phyloP scores from a whole-genome alignment of 2,888 invertebrate species.

The Incurvaria masculella region DNA sequence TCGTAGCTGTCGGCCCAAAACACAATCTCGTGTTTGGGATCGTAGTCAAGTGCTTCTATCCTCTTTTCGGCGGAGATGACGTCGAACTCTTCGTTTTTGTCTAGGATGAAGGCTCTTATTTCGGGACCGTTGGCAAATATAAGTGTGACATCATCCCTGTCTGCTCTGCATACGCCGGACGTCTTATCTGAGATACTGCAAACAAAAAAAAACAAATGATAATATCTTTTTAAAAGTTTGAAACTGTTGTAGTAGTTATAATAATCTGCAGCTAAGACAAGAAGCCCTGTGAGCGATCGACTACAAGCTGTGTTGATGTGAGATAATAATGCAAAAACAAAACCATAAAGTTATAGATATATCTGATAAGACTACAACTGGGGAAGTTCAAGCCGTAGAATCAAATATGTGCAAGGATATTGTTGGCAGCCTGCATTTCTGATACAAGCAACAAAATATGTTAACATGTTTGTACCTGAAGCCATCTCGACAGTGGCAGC shows the following conservation, averaged over 20 bases:
- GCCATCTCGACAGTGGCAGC: conserved; percentile 83
- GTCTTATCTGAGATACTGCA: conserved; percentile 64
- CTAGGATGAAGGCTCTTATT: conserved; percentile 70
- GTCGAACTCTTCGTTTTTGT: conserved; percentile 67
- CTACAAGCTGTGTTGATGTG: no score
- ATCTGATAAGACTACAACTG: no score
- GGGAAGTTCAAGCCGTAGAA: no score
- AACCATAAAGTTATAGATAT: no score
- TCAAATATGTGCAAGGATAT: no score
- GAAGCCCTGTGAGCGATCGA: no score
- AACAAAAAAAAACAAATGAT: conserved; percentile 10
- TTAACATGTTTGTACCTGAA: no score
- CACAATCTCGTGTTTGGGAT: conserved; percentile 77
- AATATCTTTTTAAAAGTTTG: background rate
- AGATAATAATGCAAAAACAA: no score
- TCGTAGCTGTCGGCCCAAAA: conserved; percentile 96
- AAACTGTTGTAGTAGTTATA: background rate
- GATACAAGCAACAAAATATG: no score
- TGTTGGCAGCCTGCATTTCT: no score
- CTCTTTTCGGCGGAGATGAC: conserved; percentile 83
- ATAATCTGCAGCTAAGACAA: no score
- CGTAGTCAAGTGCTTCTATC: conserved; percentile 89
- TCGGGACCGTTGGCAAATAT: conserved; percentile 84
- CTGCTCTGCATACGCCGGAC: conserved; percentile 80
- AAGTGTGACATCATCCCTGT: conserved; percentile 63